phyloP scores from a whole-genome alignment of 2,797 vertebrate genomes.

The Peromyscus attwateri region DNA sequence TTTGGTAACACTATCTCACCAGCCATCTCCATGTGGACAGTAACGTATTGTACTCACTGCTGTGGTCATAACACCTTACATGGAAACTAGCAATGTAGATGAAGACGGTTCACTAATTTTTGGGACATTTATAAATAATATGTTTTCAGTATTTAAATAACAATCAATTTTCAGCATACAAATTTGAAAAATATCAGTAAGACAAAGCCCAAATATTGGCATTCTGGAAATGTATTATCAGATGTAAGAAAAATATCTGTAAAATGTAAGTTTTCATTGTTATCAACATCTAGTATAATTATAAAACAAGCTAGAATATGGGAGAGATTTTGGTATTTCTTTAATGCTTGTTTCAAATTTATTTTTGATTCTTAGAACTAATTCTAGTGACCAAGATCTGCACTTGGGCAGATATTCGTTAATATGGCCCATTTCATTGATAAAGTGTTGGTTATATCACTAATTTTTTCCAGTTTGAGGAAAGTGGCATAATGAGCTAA shows the following conservation, averaged over 20 bases:
- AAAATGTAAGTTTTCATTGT: neutral
- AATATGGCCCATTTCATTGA: neutral
- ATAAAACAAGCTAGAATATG: neutral
- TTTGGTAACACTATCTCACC: neutral
- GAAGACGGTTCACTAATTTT: neutral
- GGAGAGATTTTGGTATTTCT: neutral
- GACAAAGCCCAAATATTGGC: neutral
- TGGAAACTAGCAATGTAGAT: neutral
- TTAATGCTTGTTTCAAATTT: neutral
- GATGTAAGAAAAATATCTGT: neutral
- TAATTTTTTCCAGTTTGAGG: neutral
- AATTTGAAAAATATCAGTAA: neutral
- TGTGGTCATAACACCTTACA: neutral
- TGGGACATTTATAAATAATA: neutral
- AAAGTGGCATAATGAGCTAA: neutral
- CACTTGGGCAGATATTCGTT: neutral
- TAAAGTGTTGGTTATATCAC: neutral
- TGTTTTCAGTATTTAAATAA: neutral
- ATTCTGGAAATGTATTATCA: neutral
- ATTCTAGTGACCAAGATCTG: neutral
- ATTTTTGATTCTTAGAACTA: neutral
- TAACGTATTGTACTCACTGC: neutral
- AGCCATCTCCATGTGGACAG: neutral
- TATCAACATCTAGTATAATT: neutral
- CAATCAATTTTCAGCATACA: neutral